Conservation (phyloP, 2,888 invertebrate genomes). For the Cerastis rubricosa region DNA sequence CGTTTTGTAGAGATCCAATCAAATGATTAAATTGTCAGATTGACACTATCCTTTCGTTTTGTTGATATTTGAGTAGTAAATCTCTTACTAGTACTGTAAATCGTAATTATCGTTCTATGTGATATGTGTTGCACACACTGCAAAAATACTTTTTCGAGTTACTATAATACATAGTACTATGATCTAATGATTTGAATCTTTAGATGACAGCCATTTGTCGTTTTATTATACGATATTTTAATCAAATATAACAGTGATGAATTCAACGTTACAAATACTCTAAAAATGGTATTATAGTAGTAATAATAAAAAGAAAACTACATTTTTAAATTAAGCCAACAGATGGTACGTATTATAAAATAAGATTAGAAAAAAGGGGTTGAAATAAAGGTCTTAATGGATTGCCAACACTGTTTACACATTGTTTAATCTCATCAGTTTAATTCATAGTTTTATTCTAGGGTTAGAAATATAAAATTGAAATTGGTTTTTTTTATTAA, state of each 20-base stretch:
- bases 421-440: conserved; percentile 30
- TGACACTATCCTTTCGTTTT: not conserved
- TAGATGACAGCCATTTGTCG: not conserved
- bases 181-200: not conserved
- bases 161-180: no score
- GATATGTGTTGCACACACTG: not conserved
- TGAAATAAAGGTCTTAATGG: not conserved
- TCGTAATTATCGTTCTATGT: not conserved
- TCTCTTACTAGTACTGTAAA: not conserved
- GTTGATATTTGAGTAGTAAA: not conserved
- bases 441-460: conserved; percentile 1
- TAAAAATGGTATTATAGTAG: not conserved
- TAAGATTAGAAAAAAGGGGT: conserved; percentile 18
- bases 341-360: not conserved
- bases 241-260: conserved; percentile 9
- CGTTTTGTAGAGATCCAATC: not conserved
- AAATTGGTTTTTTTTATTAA: conserved; percentile 17
- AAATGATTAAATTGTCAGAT: not conserved
- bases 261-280: not conserved
- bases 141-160: not conserved
- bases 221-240: conserved; percentile 22
- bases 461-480: not conserved
- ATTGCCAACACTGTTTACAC: conserved; percentile 22
- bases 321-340: conserved; percentile 22
- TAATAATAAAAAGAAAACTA: conserved; percentile 9